Conservation (phyloP, 2,797 vertebrate species). For the Lithobates sylvaticus region DNA sequence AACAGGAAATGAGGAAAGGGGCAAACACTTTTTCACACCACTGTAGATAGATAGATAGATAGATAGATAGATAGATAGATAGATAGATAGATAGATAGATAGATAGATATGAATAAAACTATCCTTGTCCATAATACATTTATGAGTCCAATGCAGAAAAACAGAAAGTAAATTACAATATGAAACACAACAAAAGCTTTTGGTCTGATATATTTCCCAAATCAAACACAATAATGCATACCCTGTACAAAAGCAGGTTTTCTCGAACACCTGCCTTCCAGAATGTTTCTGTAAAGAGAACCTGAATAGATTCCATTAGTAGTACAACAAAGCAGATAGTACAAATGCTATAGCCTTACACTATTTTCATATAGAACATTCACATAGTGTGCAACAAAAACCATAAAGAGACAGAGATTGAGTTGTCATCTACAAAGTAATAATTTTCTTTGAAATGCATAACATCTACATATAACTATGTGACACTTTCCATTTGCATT, state of each 20-base stretch:
- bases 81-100: slow-evolving; percentile 2
- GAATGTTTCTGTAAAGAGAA: background rate
- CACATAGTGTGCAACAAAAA: slow-evolving; percentile 1
- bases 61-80: slow-evolving; percentile 5
- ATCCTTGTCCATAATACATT: too few relatives aligned
- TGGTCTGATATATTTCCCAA: background rate
- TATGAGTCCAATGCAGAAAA: too few relatives aligned
- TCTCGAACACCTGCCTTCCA: background rate
- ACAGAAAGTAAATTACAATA: background rate
- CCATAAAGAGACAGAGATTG: slow-evolving; percentile 1
- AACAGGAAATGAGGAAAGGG: too few relatives aligned
- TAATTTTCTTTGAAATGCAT: slow-evolving; percentile 47
- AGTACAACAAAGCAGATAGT: background rate
- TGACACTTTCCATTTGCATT: slow-evolving; percentile 25
- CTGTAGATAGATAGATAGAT: slow-evolving; percentile 1
- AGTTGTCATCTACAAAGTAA: slow-evolving; percentile 40
- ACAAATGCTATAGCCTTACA: slow-evolving; percentile 2
- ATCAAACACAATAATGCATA: background rate
- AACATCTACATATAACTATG: slow-evolving; percentile 24
- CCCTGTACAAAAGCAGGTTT: background rate
- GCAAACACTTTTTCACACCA: too few relatives aligned
- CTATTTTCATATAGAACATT: slow-evolving; percentile 20
- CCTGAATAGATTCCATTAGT: background rate
- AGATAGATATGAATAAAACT: too few relatives aligned
- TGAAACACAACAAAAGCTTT: background rate